These are phyloP conservation scores for Valencia hispanica DNA, from an alignment of 2,797 vertebrate species.

Conservation along the genomic window DNA sequence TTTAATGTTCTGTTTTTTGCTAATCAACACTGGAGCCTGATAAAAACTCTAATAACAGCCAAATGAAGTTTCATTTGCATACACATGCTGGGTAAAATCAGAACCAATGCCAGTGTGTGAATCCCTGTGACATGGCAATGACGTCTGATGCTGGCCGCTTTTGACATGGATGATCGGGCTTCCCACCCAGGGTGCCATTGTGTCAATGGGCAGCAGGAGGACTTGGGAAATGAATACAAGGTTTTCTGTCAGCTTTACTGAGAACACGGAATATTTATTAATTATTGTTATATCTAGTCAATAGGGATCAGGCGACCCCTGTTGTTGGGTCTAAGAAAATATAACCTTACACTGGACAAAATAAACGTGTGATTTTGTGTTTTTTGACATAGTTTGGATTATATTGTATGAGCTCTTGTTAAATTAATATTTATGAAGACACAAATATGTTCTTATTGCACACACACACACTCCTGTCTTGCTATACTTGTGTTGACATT, in stretches of 20 bases:
- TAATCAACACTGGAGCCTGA: conserved; percentile 76
- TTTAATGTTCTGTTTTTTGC: conserved; percentile 39
- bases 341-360: background rate
- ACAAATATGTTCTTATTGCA: background rate
- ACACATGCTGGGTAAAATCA: conserved; percentile 78
- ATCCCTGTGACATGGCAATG: conserved; percentile 68
- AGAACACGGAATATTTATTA: no score
- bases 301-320: background rate
- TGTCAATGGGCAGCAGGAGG: background rate
- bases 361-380: no score
- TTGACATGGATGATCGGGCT: background rate
- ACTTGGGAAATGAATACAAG: background rate
- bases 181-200: background rate
- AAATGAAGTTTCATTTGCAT: conserved; percentile 78
- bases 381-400: background rate
- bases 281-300: background rate
- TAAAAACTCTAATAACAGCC: conserved; percentile 72
- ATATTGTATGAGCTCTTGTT: background rate
- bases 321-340: background rate
- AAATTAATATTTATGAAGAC: background rate
- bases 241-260: background rate
- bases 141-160: background rate
- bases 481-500: no score
- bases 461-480: no score
- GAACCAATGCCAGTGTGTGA: conserved; percentile 70